Percentiles rank a stretch among this genome's conserved stretches.
Evolutionary conservation across 2,797 vertebrate species (phyloP).

Genomic region (Myotis vivesi): DNA sequence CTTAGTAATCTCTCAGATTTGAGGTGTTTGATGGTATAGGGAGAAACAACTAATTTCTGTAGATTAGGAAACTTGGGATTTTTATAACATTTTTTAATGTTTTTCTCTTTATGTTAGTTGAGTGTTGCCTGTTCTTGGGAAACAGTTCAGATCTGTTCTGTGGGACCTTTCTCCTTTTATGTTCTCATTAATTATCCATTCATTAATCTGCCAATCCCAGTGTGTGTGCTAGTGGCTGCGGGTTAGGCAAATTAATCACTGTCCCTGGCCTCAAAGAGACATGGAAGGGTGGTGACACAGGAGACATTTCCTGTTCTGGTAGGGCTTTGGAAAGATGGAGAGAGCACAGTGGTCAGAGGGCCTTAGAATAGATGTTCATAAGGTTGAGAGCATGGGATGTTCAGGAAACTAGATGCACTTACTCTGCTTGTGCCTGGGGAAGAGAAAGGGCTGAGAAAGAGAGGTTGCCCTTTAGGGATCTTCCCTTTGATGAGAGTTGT

Average conservation of each 20-base stretch:
- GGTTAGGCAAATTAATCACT: neutral
- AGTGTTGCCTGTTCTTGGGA: neutral
- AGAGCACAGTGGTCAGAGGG: neutral
- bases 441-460: neutral
- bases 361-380: neutral
- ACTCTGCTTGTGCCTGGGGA: neutral
- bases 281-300: neutral
- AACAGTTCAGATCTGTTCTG: neutral
- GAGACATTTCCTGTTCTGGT: neutral
- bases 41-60: neutral
- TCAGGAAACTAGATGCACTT: neutral
- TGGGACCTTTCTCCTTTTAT: neutral
- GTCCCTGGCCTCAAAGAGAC: neutral
- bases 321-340: neutral
- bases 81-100: neutral
- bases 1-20: conserved; percentile 15
- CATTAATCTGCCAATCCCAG: neutral
- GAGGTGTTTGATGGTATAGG: neutral
- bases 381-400: neutral
- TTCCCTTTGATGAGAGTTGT: neutral
- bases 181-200: neutral
- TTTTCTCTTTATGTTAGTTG: neutral
- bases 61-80: neutral
- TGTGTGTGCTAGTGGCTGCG: neutral
- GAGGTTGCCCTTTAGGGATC: neutral